Conservation (phyloP, 2,797 vertebrate species). For the Pseudopleuronectes americanus region DNA sequence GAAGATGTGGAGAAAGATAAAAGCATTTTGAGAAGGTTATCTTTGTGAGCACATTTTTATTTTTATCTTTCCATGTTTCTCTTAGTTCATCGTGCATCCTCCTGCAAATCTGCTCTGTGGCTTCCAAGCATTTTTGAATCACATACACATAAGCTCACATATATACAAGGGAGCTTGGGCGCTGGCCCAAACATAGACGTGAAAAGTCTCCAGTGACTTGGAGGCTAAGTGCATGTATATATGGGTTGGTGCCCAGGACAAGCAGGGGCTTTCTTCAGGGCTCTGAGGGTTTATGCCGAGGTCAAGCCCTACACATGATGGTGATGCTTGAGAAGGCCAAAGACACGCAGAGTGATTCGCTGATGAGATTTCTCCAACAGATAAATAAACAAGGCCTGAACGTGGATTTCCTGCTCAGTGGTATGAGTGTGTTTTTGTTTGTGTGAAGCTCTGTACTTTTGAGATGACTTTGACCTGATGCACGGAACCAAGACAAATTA, state of each 20-base stretch:
- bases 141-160: slow-evolving; percentile 27
- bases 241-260: slow-evolving; percentile 63
- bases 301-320: slow-evolving; percentile 68
- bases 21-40: background rate
- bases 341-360: slow-evolving; percentile 51
- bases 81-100: slow-evolving; percentile 42
- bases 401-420: slow-evolving; percentile 63
- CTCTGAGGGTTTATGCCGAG: slow-evolving; percentile 68
- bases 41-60: background rate
- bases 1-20: slow-evolving; percentile 7
- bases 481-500: slow-evolving; percentile 28
- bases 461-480: slow-evolving; percentile 21
- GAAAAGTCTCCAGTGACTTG: slow-evolving; percentile 76
- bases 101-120: slow-evolving; percentile 60
- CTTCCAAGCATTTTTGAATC: slow-evolving; percentile 60
- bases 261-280: slow-evolving; percentile 71
- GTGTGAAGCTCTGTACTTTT: slow-evolving; percentile 4
- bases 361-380: slow-evolving; percentile 69
- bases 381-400: slow-evolving; percentile 75
- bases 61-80: background rate
- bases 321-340: slow-evolving; percentile 54
- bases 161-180: slow-evolving; percentile 36
- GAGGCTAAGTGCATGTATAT: slow-evolving; percentile 72
- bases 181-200: slow-evolving; percentile 67
- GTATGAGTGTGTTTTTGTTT: slow-evolving; percentile 45